These are phyloP conservation scores for Pangasianodon hypophthalmus DNA, from an alignment of 2,113 vertebrate species.

Conservation along the genomic window DNA sequence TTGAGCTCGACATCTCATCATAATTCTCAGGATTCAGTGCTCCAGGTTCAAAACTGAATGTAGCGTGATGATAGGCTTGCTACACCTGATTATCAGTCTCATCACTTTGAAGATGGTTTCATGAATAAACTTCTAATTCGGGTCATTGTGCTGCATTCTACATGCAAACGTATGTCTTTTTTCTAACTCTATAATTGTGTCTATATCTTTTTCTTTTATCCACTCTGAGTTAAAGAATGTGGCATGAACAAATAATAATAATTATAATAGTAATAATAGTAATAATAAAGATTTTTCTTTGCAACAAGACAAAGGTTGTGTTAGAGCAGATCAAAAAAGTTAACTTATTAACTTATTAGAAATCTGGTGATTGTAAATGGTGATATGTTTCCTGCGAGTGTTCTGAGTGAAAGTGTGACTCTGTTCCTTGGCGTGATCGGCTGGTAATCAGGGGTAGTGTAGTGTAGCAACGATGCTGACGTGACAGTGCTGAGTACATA, in stretches of 20 bases:
- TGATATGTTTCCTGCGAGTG: background rate
- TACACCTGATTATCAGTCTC: constrained; percentile 30
- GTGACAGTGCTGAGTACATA: background rate
- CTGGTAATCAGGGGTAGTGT: background rate
- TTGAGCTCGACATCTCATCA: constrained; percentile 30
- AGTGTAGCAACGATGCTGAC: background rate
- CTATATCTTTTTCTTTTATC: background rate
- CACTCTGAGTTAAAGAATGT: background rate
- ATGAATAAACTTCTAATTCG: background rate
- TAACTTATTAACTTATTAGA: background rate
- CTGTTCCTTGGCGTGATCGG: background rate
- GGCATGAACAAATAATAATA: background rate
- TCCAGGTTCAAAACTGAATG: constrained; percentile 29
- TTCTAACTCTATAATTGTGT: background rate
- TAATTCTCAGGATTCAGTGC: constrained; percentile 27
- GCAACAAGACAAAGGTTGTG: background rate
- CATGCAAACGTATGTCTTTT: background rate
- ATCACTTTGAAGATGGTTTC: background rate
- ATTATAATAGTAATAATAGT: background rate
- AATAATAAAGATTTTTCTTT: background rate
- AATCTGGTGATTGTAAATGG: background rate
- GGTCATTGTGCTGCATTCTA: background rate
- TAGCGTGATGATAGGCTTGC: constrained; percentile 5
- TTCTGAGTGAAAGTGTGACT: background rate
- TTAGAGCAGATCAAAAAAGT: background rate